phyloP scores from a whole-genome alignment of 2,113 vertebrate species.

The Alligator sinensis region DNA sequence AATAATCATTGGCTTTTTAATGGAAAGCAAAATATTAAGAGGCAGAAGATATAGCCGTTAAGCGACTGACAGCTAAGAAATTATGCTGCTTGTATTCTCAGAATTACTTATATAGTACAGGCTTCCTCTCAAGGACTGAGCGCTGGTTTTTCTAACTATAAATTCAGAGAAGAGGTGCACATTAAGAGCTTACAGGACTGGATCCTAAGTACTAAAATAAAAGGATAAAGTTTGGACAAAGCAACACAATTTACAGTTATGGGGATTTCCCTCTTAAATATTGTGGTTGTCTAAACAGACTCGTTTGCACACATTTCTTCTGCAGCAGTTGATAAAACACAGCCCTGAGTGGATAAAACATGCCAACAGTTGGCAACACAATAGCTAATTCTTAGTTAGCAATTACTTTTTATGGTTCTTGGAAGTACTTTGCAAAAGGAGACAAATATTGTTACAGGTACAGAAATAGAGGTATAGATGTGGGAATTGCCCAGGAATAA shows the following conservation, averaged over 20 bases:
- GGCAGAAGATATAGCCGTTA: not conserved
- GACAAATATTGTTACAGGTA: not conserved
- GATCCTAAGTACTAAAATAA: not conserved
- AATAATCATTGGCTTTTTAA: not conserved
- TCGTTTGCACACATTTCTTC: not conserved
- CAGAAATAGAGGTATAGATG: not conserved
- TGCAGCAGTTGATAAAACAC: not conserved
- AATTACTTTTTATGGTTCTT: accelerated
- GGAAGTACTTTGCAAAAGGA: not conserved
- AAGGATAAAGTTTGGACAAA: not conserved
- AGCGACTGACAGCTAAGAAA: not conserved
- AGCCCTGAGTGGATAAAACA: not conserved
- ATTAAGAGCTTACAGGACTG: not conserved
- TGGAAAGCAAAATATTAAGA: not conserved
- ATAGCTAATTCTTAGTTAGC: not conserved
- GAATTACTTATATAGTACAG: not conserved
- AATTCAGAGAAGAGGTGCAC: not conserved
- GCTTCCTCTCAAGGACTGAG: accelerated
- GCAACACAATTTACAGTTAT: not conserved
- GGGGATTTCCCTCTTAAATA: not conserved
- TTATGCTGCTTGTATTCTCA: not conserved
- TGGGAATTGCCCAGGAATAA: not conserved
- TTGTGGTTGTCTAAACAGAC: not conserved
- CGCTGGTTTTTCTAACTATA: not conserved
- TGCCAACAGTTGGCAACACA: not conserved